A percentile compares a stretch with the other conserved stretches of the same genome.
These are phyloP conservation scores for Callaeas wilsoni DNA, from an alignment of 2,113 vertebrate genomes.

Conservation along the genomic window DNA sequence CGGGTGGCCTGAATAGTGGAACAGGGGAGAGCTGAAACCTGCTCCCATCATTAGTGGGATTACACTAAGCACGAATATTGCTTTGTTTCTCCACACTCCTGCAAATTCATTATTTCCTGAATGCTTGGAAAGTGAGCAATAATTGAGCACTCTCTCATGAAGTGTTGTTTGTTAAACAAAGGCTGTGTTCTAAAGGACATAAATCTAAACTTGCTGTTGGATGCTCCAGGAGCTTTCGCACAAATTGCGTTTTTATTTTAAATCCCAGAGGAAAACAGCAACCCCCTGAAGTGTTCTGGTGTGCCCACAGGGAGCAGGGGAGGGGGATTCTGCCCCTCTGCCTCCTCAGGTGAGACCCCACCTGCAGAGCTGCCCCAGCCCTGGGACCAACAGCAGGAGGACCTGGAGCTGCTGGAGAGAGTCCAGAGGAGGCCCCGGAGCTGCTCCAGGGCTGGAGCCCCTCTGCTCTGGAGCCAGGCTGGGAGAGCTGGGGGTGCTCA, in stretches of 20 bases:
- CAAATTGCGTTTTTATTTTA: rapidly evolving
- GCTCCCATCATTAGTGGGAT: background rate
- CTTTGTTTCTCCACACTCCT: background rate
- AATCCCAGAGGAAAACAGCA: background rate
- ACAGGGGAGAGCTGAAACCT: background rate
- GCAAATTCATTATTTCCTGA: background rate
- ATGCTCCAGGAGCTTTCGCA: background rate
- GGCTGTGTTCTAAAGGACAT: background rate
- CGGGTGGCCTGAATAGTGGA: background rate
- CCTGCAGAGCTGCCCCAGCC: background rate
- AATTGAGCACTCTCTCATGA: background rate
- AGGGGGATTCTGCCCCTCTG: background rate
- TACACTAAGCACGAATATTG: background rate
- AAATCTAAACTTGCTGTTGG: background rate
- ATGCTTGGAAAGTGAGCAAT: background rate
- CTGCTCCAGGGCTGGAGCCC: background rate
- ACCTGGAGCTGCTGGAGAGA: background rate
- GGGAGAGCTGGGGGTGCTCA: background rate
- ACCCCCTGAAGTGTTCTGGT: too few species aligned
- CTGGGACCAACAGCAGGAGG: background rate
- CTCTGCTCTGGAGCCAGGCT: background rate
- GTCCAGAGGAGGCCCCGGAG: background rate
- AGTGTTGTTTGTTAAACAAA: background rate
- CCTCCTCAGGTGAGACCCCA: background rate
- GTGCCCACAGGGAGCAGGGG: rapidly evolving